Evolutionary conservation across 2,113 vertebrate genomes (phyloP).

Genomic region (Cervus canadensis): DNA sequence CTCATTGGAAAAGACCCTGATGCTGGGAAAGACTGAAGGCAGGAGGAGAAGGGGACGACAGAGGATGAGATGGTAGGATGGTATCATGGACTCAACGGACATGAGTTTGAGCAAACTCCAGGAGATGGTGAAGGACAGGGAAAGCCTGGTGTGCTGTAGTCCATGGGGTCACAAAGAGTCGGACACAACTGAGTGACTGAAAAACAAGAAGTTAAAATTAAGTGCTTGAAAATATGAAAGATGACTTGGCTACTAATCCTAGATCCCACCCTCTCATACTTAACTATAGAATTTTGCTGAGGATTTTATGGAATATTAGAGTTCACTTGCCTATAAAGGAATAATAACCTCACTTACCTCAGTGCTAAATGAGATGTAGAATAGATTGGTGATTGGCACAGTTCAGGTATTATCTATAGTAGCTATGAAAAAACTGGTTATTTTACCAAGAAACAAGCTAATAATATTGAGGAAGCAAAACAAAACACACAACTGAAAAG

Average conservation of each 20-base stretch:
- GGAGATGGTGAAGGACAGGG: neutral
- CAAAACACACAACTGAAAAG: neutral
- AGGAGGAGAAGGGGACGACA: neutral
- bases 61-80: neutral
- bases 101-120: neutral
- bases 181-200: neutral
- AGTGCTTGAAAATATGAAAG: neutral
- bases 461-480: neutral
- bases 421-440: neutral
- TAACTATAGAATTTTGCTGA: neutral
- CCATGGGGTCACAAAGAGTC: neutral
- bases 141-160: neutral
- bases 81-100: neutral
- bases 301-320: neutral
- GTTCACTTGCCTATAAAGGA: neutral
- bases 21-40: neutral
- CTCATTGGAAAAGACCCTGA: neutral
- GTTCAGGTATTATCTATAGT: neutral
- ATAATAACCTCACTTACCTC: neutral
- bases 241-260: neutral
- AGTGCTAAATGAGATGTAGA: neutral
- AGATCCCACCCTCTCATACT: neutral
- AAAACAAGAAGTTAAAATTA: neutral
- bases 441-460: neutral
- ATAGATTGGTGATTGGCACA: neutral